Percentiles rank a stretch among this genome's conserved stretches.
Evolutionary conservation across 2,113 vertebrate genomes (phyloP).

Genomic region (Plectropomus leopardus): DNA sequence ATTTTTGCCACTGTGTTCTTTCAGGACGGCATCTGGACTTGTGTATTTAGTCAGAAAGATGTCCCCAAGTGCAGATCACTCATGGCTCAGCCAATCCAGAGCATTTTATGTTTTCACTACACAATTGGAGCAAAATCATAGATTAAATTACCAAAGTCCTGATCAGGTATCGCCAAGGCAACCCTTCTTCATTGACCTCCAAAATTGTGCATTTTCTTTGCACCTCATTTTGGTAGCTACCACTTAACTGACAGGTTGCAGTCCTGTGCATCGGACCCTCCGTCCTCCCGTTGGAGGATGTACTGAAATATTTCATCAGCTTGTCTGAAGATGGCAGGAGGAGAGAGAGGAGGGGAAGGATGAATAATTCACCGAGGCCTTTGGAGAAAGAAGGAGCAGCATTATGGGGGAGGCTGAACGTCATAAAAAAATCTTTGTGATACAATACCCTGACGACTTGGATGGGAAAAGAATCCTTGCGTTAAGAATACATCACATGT

Average conservation of each 20-base stretch:
- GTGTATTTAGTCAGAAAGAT: background rate
- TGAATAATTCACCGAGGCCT: constrained; percentile 64
- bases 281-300: background rate
- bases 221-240: background rate
- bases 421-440: constrained; percentile 12
- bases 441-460: background rate
- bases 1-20: background rate
- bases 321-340: constrained; percentile 38
- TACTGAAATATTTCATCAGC: constrained; percentile 29
- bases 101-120: background rate
- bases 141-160: background rate
- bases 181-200: background rate
- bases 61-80: background rate
- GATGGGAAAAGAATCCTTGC: background rate
- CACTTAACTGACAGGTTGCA: background rate
- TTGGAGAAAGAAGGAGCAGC: constrained; percentile 32
- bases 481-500: background rate
- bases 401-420: constrained; percentile 19
- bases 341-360: constrained; percentile 19
- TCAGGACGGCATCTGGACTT: constrained; percentile 1
- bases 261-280: constrained; percentile 1
- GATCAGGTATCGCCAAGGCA: background rate
- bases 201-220: background rate
- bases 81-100: background rate
- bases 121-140: background rate